A percentile compares a stretch with the other conserved stretches of the same genome.
Evolutionary conservation across 2,113 vertebrate genomes (phyloP).

Genomic region (Gambusia holbrooki): DNA sequence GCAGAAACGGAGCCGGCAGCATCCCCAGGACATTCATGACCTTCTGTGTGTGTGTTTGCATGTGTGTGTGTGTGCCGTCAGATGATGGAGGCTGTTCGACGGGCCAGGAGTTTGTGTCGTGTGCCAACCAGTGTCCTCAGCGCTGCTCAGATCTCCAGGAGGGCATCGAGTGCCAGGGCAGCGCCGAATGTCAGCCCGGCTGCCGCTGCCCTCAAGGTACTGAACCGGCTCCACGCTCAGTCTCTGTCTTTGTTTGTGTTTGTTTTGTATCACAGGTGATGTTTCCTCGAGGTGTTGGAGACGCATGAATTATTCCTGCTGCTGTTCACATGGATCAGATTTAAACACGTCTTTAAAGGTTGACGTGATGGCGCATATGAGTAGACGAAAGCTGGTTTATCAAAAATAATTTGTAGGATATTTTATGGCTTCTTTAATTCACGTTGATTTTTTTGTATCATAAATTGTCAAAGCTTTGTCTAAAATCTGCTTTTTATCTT

Average conservation of each 20-base stretch:
- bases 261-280: neutral
- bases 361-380: no score
- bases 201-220: conserved; percentile 85
- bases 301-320: neutral
- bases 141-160: conserved; percentile 88
- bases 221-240: neutral
- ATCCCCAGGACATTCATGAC: conserved; percentile 21
- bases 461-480: no score
- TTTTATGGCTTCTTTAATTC: no score
- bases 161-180: conserved; percentile 80
- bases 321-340: no score
- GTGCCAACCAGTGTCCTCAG: conserved; percentile 86
- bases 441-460: no score
- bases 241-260: neutral
- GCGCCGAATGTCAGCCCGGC: conserved; percentile 80
- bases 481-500: no score
- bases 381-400: no score
- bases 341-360: no score
- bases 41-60: conserved; percentile 28
- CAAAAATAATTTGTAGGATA: no score
- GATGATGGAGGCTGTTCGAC: conserved; percentile 80
- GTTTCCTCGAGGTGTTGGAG: neutral
- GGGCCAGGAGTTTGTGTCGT: conserved; percentile 79
- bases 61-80: conserved; percentile 51
- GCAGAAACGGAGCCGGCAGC: conserved; percentile 8